Base-by-base conservation (phyloP, 2,888 invertebrate species). In the Cistogaster globosa region DNA sequence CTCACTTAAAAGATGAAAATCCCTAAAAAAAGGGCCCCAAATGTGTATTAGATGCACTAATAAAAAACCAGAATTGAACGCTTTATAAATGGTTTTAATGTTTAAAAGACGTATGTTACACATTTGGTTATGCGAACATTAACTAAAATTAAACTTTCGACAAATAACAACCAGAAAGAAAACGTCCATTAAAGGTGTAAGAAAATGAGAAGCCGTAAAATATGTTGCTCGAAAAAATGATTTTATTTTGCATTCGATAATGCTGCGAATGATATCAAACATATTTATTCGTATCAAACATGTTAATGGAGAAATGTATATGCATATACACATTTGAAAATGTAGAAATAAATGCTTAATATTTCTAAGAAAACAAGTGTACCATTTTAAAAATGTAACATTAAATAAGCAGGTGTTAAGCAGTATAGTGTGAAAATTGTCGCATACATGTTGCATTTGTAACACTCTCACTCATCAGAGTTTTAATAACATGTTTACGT, bases 401-500 rank as follows among this genome's bases (percentile, higher is more conserved):
- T 67, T 76, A 48, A 67, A 58, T 48, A n/a, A 9, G 38, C 18
- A 75, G 72, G 77, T 77, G 67, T 84, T 76, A 67, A 67, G 74
- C 67, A 53, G 63, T 71, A 69, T 74, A 45, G 85, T 79, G 82
- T 79, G 71, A 62, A 82, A 82, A 85, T 79, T 85, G 78, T 85
- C 85, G 78, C 82, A 85, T 79, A 82, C 74, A 74, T 65, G 65
- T 69, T 71, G 60, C 77, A 55, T 51, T 76, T 55, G 58, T 57
- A 55, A 42, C 72, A 60, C 42, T 36, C 42, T 2, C 45, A 62
- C n/a, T n/a, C 69, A 60, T 22, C 12, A 12, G 12, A 11, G 3
- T 11, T 26, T 26, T n/a, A n/a, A 26, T 12, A 45, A 42, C 14
- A 48, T 0, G 32, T 58, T 48, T 60, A 48, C n/a, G 51, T 8